Conservation (phyloP, 2,113 vertebrate species). For the Glaucidium brasilianum region DNA sequence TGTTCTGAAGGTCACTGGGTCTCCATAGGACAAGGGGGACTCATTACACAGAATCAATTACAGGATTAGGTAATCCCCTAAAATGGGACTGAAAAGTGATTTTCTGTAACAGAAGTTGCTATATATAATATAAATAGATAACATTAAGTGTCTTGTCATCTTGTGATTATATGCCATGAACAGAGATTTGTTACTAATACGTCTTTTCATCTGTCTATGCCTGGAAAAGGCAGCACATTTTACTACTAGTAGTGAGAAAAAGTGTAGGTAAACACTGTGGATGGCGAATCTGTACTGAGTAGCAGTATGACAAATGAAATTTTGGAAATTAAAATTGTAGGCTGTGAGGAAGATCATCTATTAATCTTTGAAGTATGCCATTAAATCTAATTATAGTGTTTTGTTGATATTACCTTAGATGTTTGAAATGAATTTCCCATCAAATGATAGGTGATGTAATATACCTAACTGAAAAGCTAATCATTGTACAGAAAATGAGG, state of each 20-base stretch:
- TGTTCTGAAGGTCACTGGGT: constrained; percentile 14
- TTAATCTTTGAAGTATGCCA: constrained; percentile 62
- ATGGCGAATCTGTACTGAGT: not conserved
- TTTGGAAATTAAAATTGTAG: constrained; percentile 60
- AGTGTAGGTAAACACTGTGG: not conserved
- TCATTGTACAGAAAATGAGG: not conserved
- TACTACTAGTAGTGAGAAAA: not conserved
- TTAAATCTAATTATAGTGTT: constrained; percentile 68
- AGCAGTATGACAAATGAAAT: constrained; percentile 33
- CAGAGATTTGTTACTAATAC: constrained; percentile 28
- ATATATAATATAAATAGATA: constrained; percentile 57
- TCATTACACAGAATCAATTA: constrained; percentile 27
- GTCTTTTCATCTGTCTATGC: constrained; percentile 40
- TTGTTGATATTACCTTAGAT: constrained; percentile 33
- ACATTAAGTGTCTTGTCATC: constrained; percentile 45
- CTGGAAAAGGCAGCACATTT: constrained; percentile 18
- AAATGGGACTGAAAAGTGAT: constrained; percentile 62
- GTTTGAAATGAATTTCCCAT: not conserved
- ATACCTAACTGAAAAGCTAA: constrained; percentile 17
- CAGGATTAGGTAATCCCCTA: constrained; percentile 48
- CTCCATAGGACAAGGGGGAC: not conserved
- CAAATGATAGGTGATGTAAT: constrained; percentile 10
- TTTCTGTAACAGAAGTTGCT: constrained; percentile 60
- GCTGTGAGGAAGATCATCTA: constrained; percentile 52
- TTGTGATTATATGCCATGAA: constrained; percentile 46